Evolutionary conservation across 2,888 invertebrate species (phyloP), one percentile per base, ranked within the genome.

Genomic region (Imbricaverruca yamaguchii): DNA sequence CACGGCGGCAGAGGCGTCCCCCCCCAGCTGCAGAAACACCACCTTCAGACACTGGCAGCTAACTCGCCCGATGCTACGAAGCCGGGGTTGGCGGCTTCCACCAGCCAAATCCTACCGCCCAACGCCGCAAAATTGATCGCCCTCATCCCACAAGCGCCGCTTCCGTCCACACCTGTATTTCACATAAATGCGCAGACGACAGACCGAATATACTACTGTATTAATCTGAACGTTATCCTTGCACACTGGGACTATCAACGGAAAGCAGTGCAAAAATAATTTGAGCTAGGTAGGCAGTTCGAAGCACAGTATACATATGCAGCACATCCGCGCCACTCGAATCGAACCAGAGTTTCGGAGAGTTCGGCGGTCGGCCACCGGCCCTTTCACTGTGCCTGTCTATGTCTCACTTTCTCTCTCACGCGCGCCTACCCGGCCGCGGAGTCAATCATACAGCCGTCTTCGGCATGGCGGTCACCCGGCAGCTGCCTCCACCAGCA

Each of bases 251-350:
- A 39, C 69, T 69, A 69, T 0, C 10, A 74, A 74, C 74, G 13
- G 21, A 74, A 21, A 59, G 59, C 15, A 55, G 74, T 74, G 74
- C 74, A 74, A 74, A 74, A 74, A 74, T 74, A 74, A 74, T 74
- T 53, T 74, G 21, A 55, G 53, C 74, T 74, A 74, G 6, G 55
- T 55, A 55, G 55, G 74, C 55, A 55, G 55, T 55, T 10, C 39
- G 21, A 74, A 74, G 74, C 74, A 74, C 74, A 55, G 55, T 25
- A 69, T 15, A 61, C 61, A 69, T 15, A n/a, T 83, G 89, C 89
- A 85, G 91, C 91, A 81, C 90, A 89, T 83, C 13, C 23, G 23
- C n/a, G 12, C 39, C 23, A 69, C 39, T 12, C 0, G 11, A 23
- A 39, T 39, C 39, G 11, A 13, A 12, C 11, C 39, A 1, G 39